phyloP scores from a whole-genome alignment of 2,888 invertebrate species.

The Campoletis raptor region DNA sequence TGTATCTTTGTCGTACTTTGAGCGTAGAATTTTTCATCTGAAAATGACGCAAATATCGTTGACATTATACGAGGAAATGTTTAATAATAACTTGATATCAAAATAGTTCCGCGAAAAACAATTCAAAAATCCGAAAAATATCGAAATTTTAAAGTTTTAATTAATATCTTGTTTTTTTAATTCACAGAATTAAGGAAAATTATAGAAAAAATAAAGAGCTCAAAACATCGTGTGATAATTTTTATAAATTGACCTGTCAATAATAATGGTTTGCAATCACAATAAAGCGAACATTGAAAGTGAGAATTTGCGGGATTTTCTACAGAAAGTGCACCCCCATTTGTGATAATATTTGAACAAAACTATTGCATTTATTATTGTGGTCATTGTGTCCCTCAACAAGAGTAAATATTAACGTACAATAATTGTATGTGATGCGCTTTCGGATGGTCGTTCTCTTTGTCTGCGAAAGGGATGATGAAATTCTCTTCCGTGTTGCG shows the following conservation, averaged over 20 bases:
- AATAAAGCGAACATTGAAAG: conserved; percentile 10
- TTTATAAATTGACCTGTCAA: not conserved
- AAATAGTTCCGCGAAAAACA: not conserved
- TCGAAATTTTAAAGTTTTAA: not conserved
- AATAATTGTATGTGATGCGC: conserved; percentile 11
- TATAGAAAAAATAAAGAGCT: not conserved
- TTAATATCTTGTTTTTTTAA: not conserved
- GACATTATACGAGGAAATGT: not conserved
- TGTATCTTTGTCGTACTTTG: conserved; percentile 7
- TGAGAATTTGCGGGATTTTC: not conserved
- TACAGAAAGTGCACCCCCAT: conserved; percentile 20
- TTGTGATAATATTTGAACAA: conserved; percentile 27
- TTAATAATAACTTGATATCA: not conserved
- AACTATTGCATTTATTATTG: conserved; percentile 20
- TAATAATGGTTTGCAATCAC: conserved; percentile 12
- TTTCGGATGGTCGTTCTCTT: conserved; percentile 41
- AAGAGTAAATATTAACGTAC: conserved; percentile 26
- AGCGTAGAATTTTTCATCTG: not conserved
- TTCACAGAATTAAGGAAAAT: not conserved
- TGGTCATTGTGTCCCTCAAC: conserved; percentile 15
- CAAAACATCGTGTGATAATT: not conserved
- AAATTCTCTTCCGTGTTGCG: conserved; percentile 82
- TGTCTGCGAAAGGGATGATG: conserved; percentile 77
- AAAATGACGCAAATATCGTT: not conserved
- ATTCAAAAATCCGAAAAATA: not conserved